Conservation (phyloP, 2,797 vertebrate genomes). For the Semaprochilodus insignis region DNA sequence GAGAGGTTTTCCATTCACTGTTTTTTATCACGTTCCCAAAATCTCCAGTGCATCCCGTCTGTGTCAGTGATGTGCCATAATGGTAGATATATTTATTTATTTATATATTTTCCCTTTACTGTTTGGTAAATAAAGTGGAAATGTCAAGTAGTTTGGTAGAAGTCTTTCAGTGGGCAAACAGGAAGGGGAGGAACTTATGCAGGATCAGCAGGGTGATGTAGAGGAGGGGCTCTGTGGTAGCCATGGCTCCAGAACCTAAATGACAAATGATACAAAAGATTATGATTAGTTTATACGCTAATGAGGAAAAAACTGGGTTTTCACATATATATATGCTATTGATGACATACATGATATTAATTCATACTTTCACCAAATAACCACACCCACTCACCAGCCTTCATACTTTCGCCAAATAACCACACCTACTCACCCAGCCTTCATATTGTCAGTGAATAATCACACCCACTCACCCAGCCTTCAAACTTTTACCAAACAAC, state of each 20-base stretch:
- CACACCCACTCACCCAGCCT: too few species aligned
- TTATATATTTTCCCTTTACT: conserved; percentile 59
- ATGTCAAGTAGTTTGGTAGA: conserved; percentile 62
- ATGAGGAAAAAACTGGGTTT: neutral
- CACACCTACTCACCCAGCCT: too few species aligned
- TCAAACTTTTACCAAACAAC: too few species aligned
- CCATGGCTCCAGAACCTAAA: conserved; percentile 82
- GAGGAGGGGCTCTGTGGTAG: conserved; percentile 80
- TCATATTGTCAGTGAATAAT: too few species aligned
- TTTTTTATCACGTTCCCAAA: conserved; percentile 8
- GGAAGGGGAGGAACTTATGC: conserved; percentile 85
- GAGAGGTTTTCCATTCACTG: conserved; percentile 42
- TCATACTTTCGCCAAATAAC: too few species aligned
- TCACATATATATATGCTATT: too few species aligned
- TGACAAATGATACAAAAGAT: neutral
- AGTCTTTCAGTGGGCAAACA: conserved; percentile 84
- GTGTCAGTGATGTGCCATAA: conserved; percentile 63
- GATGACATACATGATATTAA: too few species aligned
- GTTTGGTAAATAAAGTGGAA: conserved; percentile 77
- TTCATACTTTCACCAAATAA: too few species aligned
- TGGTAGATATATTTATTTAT: conserved; percentile 62
- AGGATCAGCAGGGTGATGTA: conserved; percentile 83
- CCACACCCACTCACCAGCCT: too few species aligned
- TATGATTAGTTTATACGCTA: neutral
- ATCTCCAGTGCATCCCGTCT: conserved; percentile 35